phyloP scores from a whole-genome alignment of 2,113 vertebrate genomes.

The Phaethon lepturus region DNA sequence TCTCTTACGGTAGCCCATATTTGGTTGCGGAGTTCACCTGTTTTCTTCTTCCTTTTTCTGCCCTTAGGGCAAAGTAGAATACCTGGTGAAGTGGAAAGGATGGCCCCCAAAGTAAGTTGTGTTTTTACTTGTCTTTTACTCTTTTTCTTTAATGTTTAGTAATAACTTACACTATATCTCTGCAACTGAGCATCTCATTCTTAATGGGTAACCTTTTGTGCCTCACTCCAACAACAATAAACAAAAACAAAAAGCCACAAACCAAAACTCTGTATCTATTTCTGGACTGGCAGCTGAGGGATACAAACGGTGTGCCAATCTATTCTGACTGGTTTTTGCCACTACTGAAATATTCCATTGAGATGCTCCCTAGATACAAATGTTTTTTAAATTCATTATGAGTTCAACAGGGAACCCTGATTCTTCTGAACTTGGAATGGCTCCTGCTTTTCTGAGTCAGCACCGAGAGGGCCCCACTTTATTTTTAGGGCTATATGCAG shows the following conservation, averaged over 20 bases:
- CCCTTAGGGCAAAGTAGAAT: slow-evolving; percentile 95
- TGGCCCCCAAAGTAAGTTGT: slow-evolving; percentile 96
- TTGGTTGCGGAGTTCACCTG: not conserved
- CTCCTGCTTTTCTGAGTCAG: not conserved
- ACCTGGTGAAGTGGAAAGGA: slow-evolving; percentile 99
- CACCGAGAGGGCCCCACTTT: not conserved
- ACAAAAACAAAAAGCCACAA: slow-evolving; percentile 20
- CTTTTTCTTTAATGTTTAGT: not conserved
- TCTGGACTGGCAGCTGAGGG: not conserved
- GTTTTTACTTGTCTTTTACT: not conserved
- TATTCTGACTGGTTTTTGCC: slow-evolving; percentile 2
- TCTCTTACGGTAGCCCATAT: not conserved
- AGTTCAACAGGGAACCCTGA: not conserved
- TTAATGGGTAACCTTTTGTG: not conserved
- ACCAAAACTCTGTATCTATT: not conserved
- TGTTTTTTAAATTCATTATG: not conserved
- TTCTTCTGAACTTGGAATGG: slow-evolving; percentile 1
- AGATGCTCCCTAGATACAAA: slow-evolving; percentile 25
- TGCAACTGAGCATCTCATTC: not conserved
- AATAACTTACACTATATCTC: not conserved
- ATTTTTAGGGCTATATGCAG: not conserved
- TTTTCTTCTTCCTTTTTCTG: slow-evolving; percentile 44
- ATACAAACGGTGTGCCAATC: not conserved
- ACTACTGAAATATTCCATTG: slow-evolving; percentile 10
- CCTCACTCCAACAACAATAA: not conserved